A percentile compares a stretch with the other conserved stretches of the same genome.
phyloP scores from a whole-genome alignment of 2,113 vertebrate genomes.

The Anarhynchus alexandrinus region DNA sequence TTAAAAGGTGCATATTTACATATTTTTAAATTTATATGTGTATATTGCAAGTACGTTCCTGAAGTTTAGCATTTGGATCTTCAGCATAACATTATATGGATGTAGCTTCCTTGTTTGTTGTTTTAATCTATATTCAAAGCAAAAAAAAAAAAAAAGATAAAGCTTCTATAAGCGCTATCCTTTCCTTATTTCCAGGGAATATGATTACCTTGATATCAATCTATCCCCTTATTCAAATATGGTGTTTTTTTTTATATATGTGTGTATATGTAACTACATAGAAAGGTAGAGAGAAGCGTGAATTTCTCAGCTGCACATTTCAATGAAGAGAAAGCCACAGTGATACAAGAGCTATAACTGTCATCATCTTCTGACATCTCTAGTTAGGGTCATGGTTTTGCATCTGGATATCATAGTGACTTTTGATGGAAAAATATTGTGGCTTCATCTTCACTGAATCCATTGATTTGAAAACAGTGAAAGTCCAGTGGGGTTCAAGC shows the following conservation, averaged over 20 bases:
- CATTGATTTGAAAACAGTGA: background rate
- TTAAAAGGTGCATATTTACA: background rate
- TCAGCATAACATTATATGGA: background rate
- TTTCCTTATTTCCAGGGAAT: background rate
- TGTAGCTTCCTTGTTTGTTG: background rate
- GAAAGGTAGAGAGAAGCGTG: background rate
- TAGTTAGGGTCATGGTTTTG: background rate
- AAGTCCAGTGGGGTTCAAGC: background rate
- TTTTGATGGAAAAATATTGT: background rate
- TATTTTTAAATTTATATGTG: background rate
- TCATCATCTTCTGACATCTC: background rate
- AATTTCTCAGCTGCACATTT: background rate
- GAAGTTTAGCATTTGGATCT: background rate
- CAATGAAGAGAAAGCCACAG: background rate
- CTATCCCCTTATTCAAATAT: background rate
- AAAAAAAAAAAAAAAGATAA: background rate
- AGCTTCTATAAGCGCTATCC: background rate
- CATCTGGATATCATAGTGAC: background rate
- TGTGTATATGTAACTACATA: background rate
- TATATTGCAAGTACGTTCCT: background rate
- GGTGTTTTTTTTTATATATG: background rate
- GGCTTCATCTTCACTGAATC: background rate
- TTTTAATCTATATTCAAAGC: background rate
- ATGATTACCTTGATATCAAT: background rate
- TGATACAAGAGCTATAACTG: background rate